Evolutionary conservation across 2,113 vertebrate species (phyloP).

Genomic region (Chiloscyllium plagiosum): DNA sequence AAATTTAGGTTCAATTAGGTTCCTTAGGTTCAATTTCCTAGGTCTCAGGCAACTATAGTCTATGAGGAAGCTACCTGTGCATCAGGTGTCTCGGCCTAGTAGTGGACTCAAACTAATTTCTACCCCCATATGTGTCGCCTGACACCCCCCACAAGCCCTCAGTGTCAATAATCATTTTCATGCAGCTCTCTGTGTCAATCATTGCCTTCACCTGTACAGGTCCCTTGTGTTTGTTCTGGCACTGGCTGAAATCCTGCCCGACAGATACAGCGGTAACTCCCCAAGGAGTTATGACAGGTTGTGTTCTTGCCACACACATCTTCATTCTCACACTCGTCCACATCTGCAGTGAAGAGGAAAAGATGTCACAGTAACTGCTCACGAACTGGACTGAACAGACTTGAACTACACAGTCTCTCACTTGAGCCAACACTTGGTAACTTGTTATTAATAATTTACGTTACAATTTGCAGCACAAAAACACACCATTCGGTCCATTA

Average conservation of each 20-base stretch:
- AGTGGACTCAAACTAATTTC: background rate
- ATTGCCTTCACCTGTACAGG: background rate
- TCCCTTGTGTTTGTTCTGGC: background rate
- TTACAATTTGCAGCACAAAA: background rate
- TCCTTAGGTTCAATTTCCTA: background rate
- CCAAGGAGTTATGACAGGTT: background rate
- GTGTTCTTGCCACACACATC: background rate
- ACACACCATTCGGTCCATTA: background rate
- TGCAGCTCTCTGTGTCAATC: background rate
- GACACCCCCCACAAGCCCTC: background rate
- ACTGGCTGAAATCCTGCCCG: background rate
- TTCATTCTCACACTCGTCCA: background rate
- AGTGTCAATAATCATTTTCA: background rate
- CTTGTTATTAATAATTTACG: background rate
- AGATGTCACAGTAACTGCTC: background rate
- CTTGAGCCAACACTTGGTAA: background rate
- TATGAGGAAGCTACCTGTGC: background rate
- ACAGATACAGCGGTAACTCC: background rate
- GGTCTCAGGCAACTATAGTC: background rate
- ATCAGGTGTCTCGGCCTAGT: background rate
- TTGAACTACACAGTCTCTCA: background rate
- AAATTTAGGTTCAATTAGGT: too few relatives aligned
- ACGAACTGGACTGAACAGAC: background rate
- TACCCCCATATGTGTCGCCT: background rate
- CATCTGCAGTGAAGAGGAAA: background rate